phyloP scores from a whole-genome alignment of 2,797 vertebrate genomes.

The Tokudaia tokunoshimensis region DNA sequence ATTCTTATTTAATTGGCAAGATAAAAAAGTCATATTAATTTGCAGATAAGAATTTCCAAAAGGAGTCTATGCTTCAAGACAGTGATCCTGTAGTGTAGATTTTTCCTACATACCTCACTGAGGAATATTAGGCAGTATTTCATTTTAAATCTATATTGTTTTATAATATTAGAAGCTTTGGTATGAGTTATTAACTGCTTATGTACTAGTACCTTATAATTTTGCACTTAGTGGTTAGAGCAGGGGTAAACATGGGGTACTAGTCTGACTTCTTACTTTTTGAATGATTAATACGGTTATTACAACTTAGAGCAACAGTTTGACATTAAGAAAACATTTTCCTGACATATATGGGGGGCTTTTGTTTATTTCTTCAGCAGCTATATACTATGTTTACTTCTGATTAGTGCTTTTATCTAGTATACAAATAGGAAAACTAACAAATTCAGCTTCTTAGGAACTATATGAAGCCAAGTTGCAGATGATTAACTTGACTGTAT shows the following conservation, averaged over 20 bases:
- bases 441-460: constrained; percentile 52
- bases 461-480: constrained; percentile 3
- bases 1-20: background rate
- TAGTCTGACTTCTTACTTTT: constrained; percentile 41
- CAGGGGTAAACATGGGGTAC: background rate
- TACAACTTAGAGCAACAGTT: background rate
- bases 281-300: constrained; percentile 29
- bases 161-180: background rate
- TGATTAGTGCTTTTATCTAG: constrained; percentile 33
- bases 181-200: constrained; percentile 8
- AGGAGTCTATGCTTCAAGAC: background rate
- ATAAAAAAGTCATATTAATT: constrained; percentile 44
- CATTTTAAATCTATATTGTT: background rate
- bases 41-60: constrained; percentile 48
- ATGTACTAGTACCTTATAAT: background rate
- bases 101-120: background rate
- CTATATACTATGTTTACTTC: constrained; percentile 21
- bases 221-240: constrained; percentile 5
- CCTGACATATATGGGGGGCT: background rate
- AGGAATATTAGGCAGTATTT: constrained; percentile 20
- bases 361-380: constrained; percentile 48
- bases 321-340: constrained; percentile 59
- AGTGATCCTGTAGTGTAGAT: background rate
- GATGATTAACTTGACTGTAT: background rate
- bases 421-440: constrained; percentile 45